These are phyloP conservation scores for Euproctis similis DNA, from an alignment of 2,888 invertebrate genomes.

Conservation along the genomic window DNA sequence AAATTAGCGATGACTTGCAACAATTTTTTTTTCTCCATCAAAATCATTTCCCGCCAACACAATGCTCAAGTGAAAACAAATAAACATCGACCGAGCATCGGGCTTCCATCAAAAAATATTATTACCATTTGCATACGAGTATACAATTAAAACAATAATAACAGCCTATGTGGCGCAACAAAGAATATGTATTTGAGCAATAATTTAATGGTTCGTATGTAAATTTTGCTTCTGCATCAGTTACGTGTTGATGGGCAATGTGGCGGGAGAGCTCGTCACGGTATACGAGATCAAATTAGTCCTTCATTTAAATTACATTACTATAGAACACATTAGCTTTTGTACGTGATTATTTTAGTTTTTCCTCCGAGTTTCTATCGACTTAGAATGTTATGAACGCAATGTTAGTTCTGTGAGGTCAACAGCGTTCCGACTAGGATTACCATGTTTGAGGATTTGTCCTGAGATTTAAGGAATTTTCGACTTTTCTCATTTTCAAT, in stretches of 20 bases:
- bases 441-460: too few relatives aligned
- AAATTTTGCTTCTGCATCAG: conserved; percentile 72
- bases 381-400: conserved; percentile 41
- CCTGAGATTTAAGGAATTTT: too few relatives aligned
- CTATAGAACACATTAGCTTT: conserved; percentile 49
- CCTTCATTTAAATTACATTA: conserved; percentile 73
- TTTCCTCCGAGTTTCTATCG: conserved; percentile 41
- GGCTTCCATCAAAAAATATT: conserved; percentile 65
- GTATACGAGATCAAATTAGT: conserved; percentile 67
- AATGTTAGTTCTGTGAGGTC: conserved; percentile 43
- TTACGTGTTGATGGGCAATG: conserved; percentile 72
- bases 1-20: conserved; percentile 30
- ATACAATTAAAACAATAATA: conserved; percentile 73
- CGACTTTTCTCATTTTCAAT: too few relatives aligned
- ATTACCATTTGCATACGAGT: conserved; percentile 70
- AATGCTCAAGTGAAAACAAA: conserved; percentile 59
- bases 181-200: conserved; percentile 75
- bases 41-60: conserved; percentile 35
- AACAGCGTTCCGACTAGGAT: conserved; percentile 36
- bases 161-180: conserved; percentile 70
- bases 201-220: conserved; percentile 76
- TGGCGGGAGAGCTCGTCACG: conserved; percentile 67
- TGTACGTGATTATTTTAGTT: conserved; percentile 50
- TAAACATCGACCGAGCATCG: conserved; percentile 50
- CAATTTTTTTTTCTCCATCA: conserved; percentile 30